Evolutionary conservation across 2,113 vertebrate species (phyloP).

Genomic region (Empidonax alnorum): DNA sequence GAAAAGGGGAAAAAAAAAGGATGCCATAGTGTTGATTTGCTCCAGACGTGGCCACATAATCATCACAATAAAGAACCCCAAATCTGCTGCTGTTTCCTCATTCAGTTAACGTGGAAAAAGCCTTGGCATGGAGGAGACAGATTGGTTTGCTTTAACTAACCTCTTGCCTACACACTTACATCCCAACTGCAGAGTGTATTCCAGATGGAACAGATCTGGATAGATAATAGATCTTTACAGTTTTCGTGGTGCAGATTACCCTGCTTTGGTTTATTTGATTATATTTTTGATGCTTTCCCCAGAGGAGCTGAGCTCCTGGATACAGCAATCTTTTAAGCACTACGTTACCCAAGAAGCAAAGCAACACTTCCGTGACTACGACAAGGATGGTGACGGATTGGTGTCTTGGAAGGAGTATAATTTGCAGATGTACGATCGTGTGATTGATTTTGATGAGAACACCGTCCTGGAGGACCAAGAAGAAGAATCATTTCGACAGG

Average conservation of each 20-base stretch:
- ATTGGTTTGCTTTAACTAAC: not conserved
- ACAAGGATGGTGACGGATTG: constrained; percentile 82
- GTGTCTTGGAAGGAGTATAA: constrained; percentile 95
- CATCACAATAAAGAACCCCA: not conserved
- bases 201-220: not conserved
- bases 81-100: not conserved
- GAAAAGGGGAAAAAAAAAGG: not conserved
- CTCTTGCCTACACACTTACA: not conserved
- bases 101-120: not conserved
- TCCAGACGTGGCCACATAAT: not conserved
- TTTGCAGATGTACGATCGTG: constrained; percentile 84
- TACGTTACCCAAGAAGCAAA: constrained; percentile 92
- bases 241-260: not conserved
- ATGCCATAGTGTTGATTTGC: not conserved
- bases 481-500: constrained; percentile 90
- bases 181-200: not conserved
- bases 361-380: constrained; percentile 88
- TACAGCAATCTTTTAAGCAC: constrained; percentile 91
- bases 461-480: constrained; percentile 85
- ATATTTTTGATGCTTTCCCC: constrained; percentile 18
- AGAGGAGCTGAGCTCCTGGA: constrained; percentile 95
- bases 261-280: not conserved
- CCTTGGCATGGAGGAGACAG: not conserved
- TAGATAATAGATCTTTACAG: not conserved
- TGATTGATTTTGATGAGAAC: constrained; percentile 84